A percentile compares a stretch with the other conserved stretches of the same genome.
These are phyloP conservation scores for Leucosticte australis DNA, from an alignment of 2,113 vertebrate species.

Conservation along the genomic window DNA sequence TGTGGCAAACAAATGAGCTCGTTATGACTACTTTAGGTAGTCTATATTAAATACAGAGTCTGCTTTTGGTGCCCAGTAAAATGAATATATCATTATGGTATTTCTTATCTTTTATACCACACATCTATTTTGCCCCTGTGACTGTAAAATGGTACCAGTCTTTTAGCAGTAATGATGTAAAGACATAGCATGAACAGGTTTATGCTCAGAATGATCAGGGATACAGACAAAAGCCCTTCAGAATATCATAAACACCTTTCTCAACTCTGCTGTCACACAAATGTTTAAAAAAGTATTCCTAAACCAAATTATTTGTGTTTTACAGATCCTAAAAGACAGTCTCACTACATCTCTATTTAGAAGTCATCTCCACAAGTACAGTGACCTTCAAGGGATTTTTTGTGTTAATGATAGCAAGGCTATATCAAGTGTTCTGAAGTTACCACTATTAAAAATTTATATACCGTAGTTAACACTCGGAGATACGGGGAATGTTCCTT, in stretches of 20 bases:
- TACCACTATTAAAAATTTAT: background rate
- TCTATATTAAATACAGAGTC: background rate
- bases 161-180: background rate
- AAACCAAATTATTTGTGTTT: background rate
- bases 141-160: background rate
- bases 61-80: background rate
- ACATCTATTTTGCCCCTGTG: background rate
- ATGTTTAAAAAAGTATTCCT: background rate
- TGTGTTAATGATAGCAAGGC: background rate
- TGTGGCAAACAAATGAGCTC: background rate
- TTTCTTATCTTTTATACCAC: background rate
- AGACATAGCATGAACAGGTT: background rate
- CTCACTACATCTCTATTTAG: background rate
- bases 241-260: background rate
- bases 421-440: background rate
- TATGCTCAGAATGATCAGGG: background rate
- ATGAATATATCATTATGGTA: background rate
- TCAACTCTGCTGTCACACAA: background rate
- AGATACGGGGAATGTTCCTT: background rate
- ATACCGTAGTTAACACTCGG: background rate
- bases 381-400: background rate
- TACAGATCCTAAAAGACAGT: background rate
- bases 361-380: background rate
- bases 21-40: background rate
- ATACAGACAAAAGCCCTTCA: background rate